These are phyloP conservation scores for Tyrophagus putrescentiae DNA, from an alignment of 1,140 invertebrate genomes.

Conservation along the genomic window DNA sequence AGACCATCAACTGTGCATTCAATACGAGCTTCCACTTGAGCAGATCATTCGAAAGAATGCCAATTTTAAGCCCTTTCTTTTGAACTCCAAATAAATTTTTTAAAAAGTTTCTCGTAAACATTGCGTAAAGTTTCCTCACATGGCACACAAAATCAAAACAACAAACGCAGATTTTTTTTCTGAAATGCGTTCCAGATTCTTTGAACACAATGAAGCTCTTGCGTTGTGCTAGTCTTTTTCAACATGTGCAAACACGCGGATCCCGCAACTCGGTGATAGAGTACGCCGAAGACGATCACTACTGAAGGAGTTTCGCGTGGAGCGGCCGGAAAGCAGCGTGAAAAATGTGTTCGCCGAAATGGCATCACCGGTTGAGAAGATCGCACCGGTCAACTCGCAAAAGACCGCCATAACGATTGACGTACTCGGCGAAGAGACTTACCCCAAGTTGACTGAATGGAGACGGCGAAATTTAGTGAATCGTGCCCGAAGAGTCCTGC, in stretches of 20 bases:
- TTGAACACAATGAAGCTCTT: slow-evolving; percentile 1
- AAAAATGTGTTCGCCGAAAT: background rate
- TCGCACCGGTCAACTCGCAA: background rate
- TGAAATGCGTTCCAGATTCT: background rate
- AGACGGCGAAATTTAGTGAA: background rate
- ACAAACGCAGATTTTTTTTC: background rate
- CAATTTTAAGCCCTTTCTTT: background rate
- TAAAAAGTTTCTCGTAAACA: too few relatives aligned
- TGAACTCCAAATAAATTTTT: too few relatives aligned
- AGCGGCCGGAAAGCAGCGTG: background rate
- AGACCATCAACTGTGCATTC: slow-evolving; percentile 44
- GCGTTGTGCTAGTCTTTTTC: background rate
- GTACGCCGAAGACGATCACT: background rate
- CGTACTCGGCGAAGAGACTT: slow-evolving; percentile 10
- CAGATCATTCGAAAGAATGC: background rate
- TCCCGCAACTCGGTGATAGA: background rate
- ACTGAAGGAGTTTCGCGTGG: slow-evolving; percentile 1
- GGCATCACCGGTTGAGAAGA: background rate
- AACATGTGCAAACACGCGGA: background rate
- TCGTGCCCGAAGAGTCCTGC: slow-evolving; percentile 4
- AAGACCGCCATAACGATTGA: slow-evolving; percentile 17
- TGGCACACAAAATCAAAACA: too few relatives aligned
- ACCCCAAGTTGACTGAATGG: slow-evolving; percentile 15
- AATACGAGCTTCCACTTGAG: slow-evolving; percentile 17
- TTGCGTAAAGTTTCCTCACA: too few relatives aligned